Evolutionary conservation across 2,797 vertebrate genomes (phyloP).

Genomic region (Microhierax caerulescens): DNA sequence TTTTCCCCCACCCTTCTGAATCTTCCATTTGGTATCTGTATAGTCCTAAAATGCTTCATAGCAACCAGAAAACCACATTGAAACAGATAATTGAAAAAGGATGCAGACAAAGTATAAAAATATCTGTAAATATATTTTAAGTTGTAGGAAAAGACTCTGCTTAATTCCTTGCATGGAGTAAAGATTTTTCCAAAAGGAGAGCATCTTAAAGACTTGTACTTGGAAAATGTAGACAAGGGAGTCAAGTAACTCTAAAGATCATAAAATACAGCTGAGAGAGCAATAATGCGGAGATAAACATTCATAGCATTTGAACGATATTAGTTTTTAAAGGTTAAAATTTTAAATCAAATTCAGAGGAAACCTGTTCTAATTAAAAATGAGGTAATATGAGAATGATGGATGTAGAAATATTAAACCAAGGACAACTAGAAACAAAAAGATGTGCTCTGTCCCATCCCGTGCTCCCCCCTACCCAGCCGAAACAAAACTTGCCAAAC

Average conservation of each 20-base stretch:
- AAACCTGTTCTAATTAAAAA: neutral
- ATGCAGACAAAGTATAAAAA: neutral
- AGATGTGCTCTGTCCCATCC: neutral
- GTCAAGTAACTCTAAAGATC: neutral
- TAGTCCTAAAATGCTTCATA: neutral
- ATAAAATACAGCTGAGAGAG: neutral
- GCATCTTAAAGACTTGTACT: neutral
- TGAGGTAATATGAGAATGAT: neutral
- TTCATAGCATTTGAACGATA: neutral
- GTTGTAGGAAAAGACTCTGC: neutral
- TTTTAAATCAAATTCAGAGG: neutral
- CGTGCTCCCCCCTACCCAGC: no score
- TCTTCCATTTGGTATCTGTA: neutral
- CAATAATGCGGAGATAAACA: neutral
- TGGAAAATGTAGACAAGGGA: neutral
- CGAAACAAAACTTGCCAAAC: no score
- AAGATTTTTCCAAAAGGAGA: neutral
- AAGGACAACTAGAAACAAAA: neutral
- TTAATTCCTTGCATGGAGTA: neutral
- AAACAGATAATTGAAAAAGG: neutral
- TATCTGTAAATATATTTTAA: neutral
- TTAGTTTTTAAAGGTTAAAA: constrained; percentile 32
- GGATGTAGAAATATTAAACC: neutral
- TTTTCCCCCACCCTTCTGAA: fast-evolving
- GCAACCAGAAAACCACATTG: neutral